Evolutionary conservation across 92 coral and sea anemone species (phyloP), one percentile per base, ranked within the genome.

Genomic region (Bergia sp.): DNA sequence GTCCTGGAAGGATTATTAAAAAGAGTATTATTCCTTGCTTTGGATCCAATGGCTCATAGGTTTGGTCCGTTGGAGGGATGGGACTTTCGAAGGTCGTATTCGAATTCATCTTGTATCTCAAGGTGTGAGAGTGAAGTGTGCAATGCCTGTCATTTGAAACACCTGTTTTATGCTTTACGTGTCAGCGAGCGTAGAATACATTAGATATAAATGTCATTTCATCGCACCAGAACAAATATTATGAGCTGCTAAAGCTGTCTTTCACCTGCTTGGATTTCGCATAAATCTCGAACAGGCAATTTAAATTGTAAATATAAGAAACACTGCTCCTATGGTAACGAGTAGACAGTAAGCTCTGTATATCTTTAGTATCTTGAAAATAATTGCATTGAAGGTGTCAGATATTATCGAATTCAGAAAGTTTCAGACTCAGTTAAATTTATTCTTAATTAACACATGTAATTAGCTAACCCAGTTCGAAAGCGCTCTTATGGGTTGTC

Each of bases 1-100:
- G 44, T 84, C 87, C 87, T 44, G 87, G 87, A 45, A 84, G 87
- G 47, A 84, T 84, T 8, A 84, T 84, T 12, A 71, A 1, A 47
- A 15, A 47, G 1, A 84, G 44, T 8, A 84, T 67, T 43, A 84
- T 67, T 5, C 87, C 87, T 69, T 69, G 87, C 13, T 84, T 84
- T 2, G 79, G 61, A 15, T 84, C 87, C 42, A 84, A 8, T 5
- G 79, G 87, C 67, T 69, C 79, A 36, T 44, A 84, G 1, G 8
- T 10, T 41, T 21, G 50, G 43, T 13, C 12, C 37, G 45, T 43
- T 23, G 78, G 65, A 12, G 29, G 43, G 45, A 40, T 5, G 23
- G 53, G 2, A 20, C 29, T 13, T 76, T 21, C 23, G 29, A 20
- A 7, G 61, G 18, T 47, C 10, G 40, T 66, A 15, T 3, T 82